phyloP scores from a whole-genome alignment of 2,888 invertebrate species.

The Drosophila barbarae region DNA sequence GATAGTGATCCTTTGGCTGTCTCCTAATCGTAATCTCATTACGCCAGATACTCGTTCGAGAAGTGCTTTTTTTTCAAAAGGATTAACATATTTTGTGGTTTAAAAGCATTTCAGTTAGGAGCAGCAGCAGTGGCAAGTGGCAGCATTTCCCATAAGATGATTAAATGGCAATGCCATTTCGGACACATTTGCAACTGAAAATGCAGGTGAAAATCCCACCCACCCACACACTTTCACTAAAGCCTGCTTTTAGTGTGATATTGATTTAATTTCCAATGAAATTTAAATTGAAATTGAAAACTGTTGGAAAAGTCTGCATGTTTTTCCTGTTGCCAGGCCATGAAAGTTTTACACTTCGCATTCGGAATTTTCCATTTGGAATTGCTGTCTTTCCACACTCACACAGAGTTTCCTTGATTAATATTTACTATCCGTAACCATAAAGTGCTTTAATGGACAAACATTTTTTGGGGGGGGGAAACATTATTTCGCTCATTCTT shows the following conservation, averaged over 20 bases:
- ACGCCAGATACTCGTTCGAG: constrained; percentile 7
- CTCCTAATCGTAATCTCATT: constrained; percentile 16
- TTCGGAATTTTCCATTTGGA: constrained; percentile 3
- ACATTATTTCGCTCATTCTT: constrained; percentile 16
- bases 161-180: constrained; percentile 15
- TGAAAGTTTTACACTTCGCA: constrained; percentile 1
- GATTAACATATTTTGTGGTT: constrained; percentile 23
- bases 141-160: constrained; percentile 27
- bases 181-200: constrained; percentile 1
- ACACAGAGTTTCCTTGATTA: background rate
- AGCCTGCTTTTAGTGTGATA: constrained; percentile 22
- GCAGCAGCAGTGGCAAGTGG: background rate
- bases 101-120: constrained; percentile 18
- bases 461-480: background rate
- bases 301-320: constrained; percentile 1
- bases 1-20: constrained; percentile 17
- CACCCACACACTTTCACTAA: background rate
- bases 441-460: constrained; percentile 19
- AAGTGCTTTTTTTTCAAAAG: constrained; percentile 5
- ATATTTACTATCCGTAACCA: constrained; percentile 28
- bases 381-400: background rate
- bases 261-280: constrained; percentile 18
- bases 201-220: background rate
- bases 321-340: background rate
- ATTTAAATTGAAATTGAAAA: constrained; percentile 11